Evolutionary conservation across 2,113 vertebrate genomes (phyloP), one percentile per base, ranked within the genome.

Genomic region (Leptocoma aspasia): DNA sequence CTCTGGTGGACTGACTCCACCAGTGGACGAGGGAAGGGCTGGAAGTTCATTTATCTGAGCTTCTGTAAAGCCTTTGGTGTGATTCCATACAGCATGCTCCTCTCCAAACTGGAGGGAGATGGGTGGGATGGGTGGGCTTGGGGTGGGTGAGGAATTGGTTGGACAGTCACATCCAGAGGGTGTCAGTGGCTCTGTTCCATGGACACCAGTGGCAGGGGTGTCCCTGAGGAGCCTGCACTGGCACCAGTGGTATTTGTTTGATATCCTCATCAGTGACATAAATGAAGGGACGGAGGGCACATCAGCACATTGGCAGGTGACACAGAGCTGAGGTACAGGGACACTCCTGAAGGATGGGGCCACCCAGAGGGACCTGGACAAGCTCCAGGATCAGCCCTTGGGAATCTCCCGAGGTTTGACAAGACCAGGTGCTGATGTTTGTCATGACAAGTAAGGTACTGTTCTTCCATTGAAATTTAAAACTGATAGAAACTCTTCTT

Each of bases 131-230:
- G 42, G 7, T 23, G 31, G 6, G 4, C 3, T 41, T 12, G 26
- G 15, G 42, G 1, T 33, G 59, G 14, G 5, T 6, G 1, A 57
- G 66, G 57, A 64, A 7, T 1, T 27, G 14, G 16, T 2, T 50
- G 76, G 59, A 13, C 13, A 35, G 35, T 3, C 35, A 7, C 76
- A 33, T 16, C 26, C 76, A 57, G 35, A 57, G 22, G 44, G 42
- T 18, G 27, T 2, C 63, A 33, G 6, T 12, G 57, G 35, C 50
- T 56, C 49, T 1, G 11, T 6, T 11, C 31, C 5, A 45, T 9
- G 56, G 65, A 22, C n/a, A 13, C 4, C 84, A 45, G 54, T 22
- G 64, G 11, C 47, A 61, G n/a, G 28, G 19, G 1, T 41, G 42
- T 31, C 26, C 35, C 66, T 63, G 24, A 31, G 65, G 30, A 7